Conservation (phyloP, 2,113 vertebrate species). For the Plecturocebus donacophilus region DNA sequence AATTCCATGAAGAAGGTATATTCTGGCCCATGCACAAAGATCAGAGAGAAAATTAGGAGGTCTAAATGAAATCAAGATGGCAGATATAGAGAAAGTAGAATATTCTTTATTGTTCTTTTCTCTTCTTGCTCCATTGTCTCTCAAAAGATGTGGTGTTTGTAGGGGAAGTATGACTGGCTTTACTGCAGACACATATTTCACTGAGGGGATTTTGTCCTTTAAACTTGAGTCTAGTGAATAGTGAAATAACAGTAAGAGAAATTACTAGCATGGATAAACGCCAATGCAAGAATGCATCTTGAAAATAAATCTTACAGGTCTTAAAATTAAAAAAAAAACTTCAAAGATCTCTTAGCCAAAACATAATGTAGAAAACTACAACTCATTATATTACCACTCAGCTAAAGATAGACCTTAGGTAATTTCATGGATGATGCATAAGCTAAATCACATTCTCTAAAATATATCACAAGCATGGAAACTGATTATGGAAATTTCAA, state of each 20-base stretch:
- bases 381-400: neutral
- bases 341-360: neutral
- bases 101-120: neutral
- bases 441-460: neutral
- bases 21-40: neutral
- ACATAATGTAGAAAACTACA: neutral
- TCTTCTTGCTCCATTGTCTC: neutral
- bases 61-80: neutral
- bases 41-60: neutral
- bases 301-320: neutral
- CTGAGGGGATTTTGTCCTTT: neutral
- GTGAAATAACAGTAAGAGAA: neutral
- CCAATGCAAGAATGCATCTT: neutral
- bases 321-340: neutral
- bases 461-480: neutral
- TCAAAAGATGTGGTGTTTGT: neutral
- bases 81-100: neutral
- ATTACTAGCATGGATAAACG: neutral
- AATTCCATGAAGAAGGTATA: neutral
- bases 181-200: neutral
- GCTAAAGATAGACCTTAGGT: neutral
- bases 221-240: neutral
- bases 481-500: neutral
- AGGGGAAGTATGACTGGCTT: neutral
- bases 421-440: neutral